These are phyloP conservation scores for Sarcophilus harrisii DNA, from an alignment of 2,797 vertebrate genomes.

Conservation along the genomic window DNA sequence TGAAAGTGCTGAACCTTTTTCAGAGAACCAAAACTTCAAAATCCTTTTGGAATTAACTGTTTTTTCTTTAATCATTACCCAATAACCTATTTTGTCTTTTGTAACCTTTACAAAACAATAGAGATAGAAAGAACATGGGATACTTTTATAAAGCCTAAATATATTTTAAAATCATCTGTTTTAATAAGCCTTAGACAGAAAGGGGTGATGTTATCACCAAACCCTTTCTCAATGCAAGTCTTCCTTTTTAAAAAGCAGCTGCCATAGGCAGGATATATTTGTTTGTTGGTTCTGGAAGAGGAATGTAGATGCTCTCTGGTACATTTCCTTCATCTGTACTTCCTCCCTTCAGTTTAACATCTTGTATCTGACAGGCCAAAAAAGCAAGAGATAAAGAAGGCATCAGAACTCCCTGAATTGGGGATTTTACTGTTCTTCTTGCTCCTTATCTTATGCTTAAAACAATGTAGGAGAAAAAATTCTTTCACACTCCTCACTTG, in stretches of 20 bases:
- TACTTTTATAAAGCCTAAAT: not conserved
- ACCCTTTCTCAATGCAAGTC: not conserved
- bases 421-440: conserved; percentile 34
- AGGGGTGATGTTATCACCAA: not conserved
- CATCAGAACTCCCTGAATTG: not conserved
- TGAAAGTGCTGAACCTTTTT: not conserved
- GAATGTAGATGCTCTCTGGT: not conserved
- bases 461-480: conserved; percentile 43
- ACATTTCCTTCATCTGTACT: not conserved
- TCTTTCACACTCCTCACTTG: conserved; percentile 73
- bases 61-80: not conserved
- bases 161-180: not conserved
- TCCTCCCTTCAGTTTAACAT: not conserved
- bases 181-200: not conserved
- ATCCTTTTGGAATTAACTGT: not conserved
- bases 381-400: conserved; percentile 1
- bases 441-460: conserved; percentile 39
- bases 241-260: not conserved
- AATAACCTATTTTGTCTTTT: not conserved
- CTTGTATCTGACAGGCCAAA: not conserved
- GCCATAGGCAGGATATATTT: not conserved
- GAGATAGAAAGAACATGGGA: conserved; percentile 17
- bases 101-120: conserved; percentile 35
- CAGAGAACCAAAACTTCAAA: not conserved
- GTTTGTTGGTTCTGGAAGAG: not conserved